Conservation (phyloP, 2,888 invertebrate genomes). For the Cryptocheilus praepositus region DNA sequence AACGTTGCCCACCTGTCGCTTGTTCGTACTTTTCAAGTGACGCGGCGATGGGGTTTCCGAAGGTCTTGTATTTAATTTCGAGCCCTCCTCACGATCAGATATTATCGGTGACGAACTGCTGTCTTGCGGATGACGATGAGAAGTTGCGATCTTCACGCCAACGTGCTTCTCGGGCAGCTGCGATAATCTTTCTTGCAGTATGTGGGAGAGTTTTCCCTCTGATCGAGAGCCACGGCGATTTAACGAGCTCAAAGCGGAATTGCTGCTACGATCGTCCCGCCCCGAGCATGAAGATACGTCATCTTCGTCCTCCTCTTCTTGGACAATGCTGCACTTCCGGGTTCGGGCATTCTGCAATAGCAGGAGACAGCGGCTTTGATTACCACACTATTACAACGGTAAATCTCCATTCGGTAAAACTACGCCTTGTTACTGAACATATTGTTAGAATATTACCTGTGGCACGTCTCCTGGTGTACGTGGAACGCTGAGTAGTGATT, state of each 20-base stretch:
- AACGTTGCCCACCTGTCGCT: conserved; percentile 23
- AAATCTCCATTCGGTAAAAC: not conserved
- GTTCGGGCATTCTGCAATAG: conserved; percentile 78
- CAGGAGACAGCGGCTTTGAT: conserved; percentile 1
- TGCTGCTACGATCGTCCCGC: conserved; percentile 76
- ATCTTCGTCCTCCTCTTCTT: conserved; percentile 94
- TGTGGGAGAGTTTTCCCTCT: conserved; percentile 85
- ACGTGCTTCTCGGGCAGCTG: conserved; percentile 80
- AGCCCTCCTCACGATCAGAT: conserved; percentile 14
- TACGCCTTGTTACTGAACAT: not conserved
- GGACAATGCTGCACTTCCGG: conserved; percentile 93
- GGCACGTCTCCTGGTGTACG: conserved; percentile 83
- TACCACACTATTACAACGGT: not conserved
- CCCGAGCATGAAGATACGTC: conserved; percentile 80
- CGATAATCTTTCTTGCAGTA: conserved; percentile 80
- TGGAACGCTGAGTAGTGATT: conserved; percentile 78
- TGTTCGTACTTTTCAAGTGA: conserved; percentile 41
- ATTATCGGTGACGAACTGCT: not conserved
- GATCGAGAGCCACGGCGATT: conserved; percentile 86
- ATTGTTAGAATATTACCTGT: conserved; percentile 75
- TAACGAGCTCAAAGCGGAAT: conserved; percentile 75
- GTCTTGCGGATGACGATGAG: conserved; percentile 49
- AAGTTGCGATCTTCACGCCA: conserved; percentile 49
- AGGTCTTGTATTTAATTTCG: conserved; percentile 40
- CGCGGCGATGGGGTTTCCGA: conserved; percentile 40